Conservation (phyloP, 2,113 vertebrate genomes). For the Chlamydotis undulata region DNA sequence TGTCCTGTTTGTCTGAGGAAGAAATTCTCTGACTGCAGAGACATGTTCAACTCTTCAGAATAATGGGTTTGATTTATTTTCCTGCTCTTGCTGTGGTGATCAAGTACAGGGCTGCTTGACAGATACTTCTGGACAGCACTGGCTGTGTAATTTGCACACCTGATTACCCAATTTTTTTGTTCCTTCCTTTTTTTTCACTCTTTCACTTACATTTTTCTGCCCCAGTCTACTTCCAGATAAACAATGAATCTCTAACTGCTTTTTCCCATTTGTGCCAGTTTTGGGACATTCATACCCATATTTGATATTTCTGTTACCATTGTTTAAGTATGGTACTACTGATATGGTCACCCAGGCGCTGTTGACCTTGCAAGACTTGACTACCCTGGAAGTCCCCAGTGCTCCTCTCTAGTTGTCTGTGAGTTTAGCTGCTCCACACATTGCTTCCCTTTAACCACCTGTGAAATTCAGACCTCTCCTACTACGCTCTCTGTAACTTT, state of each 20-base stretch:
- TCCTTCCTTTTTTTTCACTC: background rate
- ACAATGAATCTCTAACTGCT: background rate
- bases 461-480: background rate
- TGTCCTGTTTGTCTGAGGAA: background rate
- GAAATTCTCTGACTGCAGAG: background rate
- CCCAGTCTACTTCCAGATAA: background rate
- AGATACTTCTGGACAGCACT: background rate
- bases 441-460: background rate
- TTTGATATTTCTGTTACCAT: background rate
- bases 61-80: background rate
- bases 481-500: background rate
- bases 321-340: background rate
- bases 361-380: background rate
- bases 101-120: background rate
- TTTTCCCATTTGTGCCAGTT: background rate
- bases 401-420: background rate
- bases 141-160: background rate
- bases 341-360: background rate
- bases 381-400: background rate
- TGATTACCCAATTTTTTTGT: background rate
- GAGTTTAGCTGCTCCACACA: background rate
- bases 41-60: background rate
- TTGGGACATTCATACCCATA: background rate
- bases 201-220: background rate
- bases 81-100: background rate